These are phyloP conservation scores for Notoglanidium macrostoma DNA, from an alignment of 2,797 vertebrate genomes.

Conservation along the genomic window DNA sequence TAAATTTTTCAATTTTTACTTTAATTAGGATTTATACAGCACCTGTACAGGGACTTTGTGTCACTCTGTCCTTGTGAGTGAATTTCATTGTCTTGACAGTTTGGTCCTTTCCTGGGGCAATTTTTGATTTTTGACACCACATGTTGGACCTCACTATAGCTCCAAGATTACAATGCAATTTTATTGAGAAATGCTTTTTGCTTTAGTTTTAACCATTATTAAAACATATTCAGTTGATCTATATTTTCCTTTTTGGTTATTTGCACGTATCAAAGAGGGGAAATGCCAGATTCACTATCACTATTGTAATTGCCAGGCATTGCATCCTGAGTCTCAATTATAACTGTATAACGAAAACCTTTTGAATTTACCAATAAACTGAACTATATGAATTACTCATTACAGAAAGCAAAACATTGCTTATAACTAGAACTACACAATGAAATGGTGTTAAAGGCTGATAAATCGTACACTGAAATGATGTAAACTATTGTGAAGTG, in stretches of 20 bases:
- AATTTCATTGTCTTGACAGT: background rate
- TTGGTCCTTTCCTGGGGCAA: slow-evolving; percentile 8
- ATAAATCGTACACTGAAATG: background rate
- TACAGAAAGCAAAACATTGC: background rate
- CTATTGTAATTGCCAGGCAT: background rate
- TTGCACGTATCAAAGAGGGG: background rate
- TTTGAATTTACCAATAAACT: background rate
- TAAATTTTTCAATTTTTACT: background rate
- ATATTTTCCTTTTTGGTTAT: background rate
- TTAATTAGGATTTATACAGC: background rate
- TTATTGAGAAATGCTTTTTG: background rate
- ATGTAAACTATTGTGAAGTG: background rate
- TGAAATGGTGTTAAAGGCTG: background rate
- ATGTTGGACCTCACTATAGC: background rate
- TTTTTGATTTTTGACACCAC: slow-evolving; percentile 4
- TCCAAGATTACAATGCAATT: background rate
- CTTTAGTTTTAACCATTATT: background rate
- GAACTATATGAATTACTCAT: background rate
- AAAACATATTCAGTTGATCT: background rate
- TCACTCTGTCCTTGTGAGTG: background rate
- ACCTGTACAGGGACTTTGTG: background rate
- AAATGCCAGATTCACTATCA: background rate
- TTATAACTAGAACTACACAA: background rate
- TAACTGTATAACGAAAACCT: background rate
- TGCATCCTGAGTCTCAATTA: background rate